Evolutionary conservation across 2,797 vertebrate species (phyloP).

Genomic region (Cygnus olor): DNA sequence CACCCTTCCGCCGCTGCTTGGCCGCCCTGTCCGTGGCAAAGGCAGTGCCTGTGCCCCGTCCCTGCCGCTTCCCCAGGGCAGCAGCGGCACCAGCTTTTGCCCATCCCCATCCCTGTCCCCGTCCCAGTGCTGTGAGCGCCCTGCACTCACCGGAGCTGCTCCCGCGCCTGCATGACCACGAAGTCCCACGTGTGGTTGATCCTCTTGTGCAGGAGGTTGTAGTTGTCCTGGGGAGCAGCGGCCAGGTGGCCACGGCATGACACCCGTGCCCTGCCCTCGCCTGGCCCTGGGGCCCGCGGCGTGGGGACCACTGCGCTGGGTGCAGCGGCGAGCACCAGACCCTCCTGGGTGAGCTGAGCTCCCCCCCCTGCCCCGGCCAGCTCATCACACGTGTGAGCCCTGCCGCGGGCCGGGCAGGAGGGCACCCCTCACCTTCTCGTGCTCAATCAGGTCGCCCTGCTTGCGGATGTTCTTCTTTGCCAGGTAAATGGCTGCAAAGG

Average conservation of each 20-base stretch:
- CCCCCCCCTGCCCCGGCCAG: no score
- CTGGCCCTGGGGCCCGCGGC: accelerated
- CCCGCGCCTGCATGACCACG: constrained; percentile 94
- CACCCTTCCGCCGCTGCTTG: constrained; percentile 91
- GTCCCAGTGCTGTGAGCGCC: no score
- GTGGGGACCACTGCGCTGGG: background rate
- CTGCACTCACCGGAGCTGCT: constrained; percentile 89
- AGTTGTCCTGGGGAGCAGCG: constrained; percentile 83
- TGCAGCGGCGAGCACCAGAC: no score
- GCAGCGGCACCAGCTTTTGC: background rate
- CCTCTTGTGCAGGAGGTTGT: constrained; percentile 88
- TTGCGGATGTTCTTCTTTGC: constrained; percentile 95
- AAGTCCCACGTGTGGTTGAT: constrained; percentile 96
- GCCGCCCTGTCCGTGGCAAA: constrained; percentile 82
- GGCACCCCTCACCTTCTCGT: constrained; percentile 87
- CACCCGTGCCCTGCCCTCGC: accelerated
- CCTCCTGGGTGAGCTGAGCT: background rate
- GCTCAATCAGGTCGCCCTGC: constrained; percentile 88
- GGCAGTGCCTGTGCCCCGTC: background rate
- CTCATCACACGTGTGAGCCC: background rate
- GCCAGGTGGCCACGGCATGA: accelerated
- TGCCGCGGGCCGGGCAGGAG: background rate
- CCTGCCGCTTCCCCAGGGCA: background rate
- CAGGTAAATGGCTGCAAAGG: constrained; percentile 88
- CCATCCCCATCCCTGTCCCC: background rate